These are phyloP conservation scores for Buceros bicornis DNA, from an alignment of 2,797 vertebrate species.

Conservation along the genomic window DNA sequence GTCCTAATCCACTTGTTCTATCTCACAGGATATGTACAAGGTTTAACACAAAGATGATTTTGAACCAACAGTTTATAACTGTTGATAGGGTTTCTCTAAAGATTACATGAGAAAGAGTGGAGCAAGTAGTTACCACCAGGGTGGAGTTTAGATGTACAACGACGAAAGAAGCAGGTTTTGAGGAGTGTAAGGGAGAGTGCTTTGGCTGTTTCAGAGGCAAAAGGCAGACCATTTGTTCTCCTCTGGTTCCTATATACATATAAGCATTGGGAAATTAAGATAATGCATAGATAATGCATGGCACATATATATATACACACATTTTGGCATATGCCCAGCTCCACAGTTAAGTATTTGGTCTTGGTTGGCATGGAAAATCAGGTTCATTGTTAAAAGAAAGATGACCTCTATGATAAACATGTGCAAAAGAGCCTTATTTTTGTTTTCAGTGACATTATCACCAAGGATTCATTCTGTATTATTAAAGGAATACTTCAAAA, in stretches of 20 bases:
- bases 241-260: neutral
- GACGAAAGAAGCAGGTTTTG: neutral
- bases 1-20: neutral
- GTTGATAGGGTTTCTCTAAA: neutral
- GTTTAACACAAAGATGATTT: neutral
- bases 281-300: neutral
- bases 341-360: neutral
- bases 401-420: neutral
- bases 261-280: neutral
- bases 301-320: neutral
- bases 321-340: neutral
- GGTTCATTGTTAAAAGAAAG: neutral
- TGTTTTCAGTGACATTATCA: neutral
- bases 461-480: neutral
- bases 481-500: neutral
- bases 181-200: neutral
- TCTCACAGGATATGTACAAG: neutral
- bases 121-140: neutral
- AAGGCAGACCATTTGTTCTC: neutral
- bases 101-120: neutral
- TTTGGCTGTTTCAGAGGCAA: neutral
- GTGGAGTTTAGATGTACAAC: neutral
- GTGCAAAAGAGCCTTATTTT: neutral
- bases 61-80: neutral
- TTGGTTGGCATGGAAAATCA: neutral